Evolutionary conservation across 2,113 vertebrate species (phyloP).

Genomic region (Cyrtonyx montezumae): DNA sequence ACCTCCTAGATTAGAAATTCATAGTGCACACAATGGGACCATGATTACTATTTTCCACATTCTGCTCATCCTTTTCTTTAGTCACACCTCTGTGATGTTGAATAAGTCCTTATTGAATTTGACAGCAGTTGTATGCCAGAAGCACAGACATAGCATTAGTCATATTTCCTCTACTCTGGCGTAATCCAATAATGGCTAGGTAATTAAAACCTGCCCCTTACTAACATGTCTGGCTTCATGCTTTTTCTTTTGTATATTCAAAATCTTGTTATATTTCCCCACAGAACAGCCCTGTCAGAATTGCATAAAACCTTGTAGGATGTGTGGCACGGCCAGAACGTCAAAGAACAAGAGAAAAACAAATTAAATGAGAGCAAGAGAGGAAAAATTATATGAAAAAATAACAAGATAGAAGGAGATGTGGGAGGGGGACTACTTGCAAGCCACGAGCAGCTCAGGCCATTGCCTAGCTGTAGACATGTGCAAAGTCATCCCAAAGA

Average conservation of each 20-base stretch:
- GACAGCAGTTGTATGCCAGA: slow-evolving; percentile 25
- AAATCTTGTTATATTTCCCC: neutral
- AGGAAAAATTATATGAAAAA: neutral
- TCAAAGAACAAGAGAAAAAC: neutral
- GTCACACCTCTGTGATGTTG: slow-evolving; percentile 38
- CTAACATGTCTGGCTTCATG: neutral
- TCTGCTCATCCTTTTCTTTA: slow-evolving; percentile 8
- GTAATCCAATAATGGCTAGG: slow-evolving; percentile 6
- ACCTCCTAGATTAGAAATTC: slow-evolving; percentile 1
- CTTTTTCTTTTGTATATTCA: neutral
- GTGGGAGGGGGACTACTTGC: neutral
- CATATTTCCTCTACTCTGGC: slow-evolving; percentile 26
- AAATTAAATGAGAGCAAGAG: neutral
- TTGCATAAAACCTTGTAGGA: neutral
- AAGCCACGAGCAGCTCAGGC: neutral
- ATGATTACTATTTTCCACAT: neutral
- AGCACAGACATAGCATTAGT: slow-evolving; percentile 27
- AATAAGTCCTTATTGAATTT: slow-evolving; percentile 27
- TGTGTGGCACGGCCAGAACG: neutral
- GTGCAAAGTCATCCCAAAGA: neutral
- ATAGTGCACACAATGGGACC: neutral
- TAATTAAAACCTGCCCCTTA: slow-evolving; percentile 36
- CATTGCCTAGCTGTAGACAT: neutral
- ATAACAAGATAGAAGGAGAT: neutral
- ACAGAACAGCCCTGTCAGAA: neutral